Evolutionary conservation across 2,113 vertebrate species (phyloP).

Genomic region (Chloebia gouldiae): DNA sequence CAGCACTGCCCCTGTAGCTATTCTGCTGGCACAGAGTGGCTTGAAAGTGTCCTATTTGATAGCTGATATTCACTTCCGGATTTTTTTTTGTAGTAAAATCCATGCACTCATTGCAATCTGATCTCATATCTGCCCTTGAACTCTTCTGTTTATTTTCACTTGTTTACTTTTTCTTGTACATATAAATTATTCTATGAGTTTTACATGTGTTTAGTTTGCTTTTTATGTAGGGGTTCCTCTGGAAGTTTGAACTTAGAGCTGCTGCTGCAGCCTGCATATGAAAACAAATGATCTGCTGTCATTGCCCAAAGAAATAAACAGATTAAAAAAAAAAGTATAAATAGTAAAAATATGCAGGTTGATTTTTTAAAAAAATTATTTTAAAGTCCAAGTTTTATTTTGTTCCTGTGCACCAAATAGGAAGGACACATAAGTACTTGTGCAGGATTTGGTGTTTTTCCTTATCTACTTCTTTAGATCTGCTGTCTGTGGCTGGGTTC

Average conservation of each 20-base stretch:
- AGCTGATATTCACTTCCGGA: not conserved
- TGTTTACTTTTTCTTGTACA: not conserved
- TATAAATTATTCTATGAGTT: not conserved
- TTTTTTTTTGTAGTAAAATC: not conserved
- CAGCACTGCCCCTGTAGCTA: not conserved
- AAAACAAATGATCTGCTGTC: not conserved
- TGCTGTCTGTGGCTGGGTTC: not conserved
- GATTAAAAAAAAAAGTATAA: not conserved
- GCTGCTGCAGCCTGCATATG: not conserved
- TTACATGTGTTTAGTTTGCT: not conserved
- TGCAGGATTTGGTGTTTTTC: not conserved
- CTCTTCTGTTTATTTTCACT: not conserved
- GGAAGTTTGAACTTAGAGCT: not conserved
- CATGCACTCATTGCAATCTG: not conserved
- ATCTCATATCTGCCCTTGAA: not conserved
- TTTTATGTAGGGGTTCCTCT: not conserved
- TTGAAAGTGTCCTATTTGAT: not conserved
- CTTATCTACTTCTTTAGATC: not conserved
- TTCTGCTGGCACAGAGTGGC: not conserved
- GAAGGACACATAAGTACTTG: not conserved
- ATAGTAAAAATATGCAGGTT: not conserved
- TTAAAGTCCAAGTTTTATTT: not conserved
- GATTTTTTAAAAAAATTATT: not conserved
- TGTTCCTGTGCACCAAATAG: not conserved
- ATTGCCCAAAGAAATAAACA: not conserved